These are phyloP conservation scores for Callimorpha dominula DNA, from an alignment of 2,888 invertebrate species.

Conservation along the genomic window DNA sequence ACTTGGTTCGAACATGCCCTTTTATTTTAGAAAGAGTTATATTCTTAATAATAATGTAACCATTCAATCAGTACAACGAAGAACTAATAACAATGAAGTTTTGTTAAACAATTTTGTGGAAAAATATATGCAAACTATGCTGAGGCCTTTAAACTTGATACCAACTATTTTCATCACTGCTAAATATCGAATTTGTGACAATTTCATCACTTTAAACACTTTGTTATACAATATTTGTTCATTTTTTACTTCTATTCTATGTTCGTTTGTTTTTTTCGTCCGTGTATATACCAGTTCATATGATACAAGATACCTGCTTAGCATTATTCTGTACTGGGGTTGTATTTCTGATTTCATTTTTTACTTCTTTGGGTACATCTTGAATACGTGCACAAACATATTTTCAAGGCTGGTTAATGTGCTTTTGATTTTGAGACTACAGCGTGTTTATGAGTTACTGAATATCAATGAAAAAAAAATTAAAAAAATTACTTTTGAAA, in stretches of 20 bases:
- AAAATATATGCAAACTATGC: conserved; percentile 1
- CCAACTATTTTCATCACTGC: background rate
- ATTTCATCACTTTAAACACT: conserved; percentile 2
- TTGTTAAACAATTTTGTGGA: background rate
- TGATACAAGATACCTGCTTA: background rate
- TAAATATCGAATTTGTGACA: conserved; percentile 7
- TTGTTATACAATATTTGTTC: background rate
- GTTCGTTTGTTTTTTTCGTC: background rate
- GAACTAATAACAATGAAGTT: background rate
- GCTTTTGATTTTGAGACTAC: background rate
- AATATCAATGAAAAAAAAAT: background rate
- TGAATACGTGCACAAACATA: background rate
- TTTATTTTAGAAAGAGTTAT: background rate
- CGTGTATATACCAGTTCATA: background rate
- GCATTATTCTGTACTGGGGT: background rate
- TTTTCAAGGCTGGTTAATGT: background rate
- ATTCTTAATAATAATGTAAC: background rate
- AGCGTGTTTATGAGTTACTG: background rate
- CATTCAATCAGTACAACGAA: background rate
- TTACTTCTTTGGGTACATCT: background rate
- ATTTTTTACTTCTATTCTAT: background rate
- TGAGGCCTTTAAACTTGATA: conserved; percentile 5
- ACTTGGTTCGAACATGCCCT: background rate
- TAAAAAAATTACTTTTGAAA: background rate
- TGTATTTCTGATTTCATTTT: background rate